phyloP scores from a whole-genome alignment of 2,888 invertebrate genomes.

The Atethmia centrago region DNA sequence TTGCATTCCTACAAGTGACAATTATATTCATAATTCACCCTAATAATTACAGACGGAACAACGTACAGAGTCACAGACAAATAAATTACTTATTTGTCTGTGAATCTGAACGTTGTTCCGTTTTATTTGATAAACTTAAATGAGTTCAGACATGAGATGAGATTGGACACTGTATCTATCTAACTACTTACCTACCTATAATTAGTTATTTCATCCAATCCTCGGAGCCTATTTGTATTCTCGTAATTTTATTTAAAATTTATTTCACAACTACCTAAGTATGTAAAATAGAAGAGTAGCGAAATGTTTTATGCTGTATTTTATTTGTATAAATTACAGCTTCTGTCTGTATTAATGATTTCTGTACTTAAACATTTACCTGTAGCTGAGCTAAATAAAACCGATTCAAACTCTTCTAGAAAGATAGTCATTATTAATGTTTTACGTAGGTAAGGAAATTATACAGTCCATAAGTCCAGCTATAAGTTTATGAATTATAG shows the following conservation, averaged over 20 bases:
- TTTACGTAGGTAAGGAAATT: too few relatives aligned
- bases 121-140: constrained; percentile 4
- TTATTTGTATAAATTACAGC: not conserved
- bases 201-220: too few relatives aligned
- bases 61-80: too few relatives aligned
- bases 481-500: too few relatives aligned
- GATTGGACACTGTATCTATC: too few relatives aligned
- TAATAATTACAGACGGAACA: not conserved
- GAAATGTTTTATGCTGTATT: not conserved
- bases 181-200: too few relatives aligned
- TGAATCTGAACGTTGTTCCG: not conserved
- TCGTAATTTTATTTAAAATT: too few relatives aligned
- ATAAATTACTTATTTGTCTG: constrained; percentile 22
- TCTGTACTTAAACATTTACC: too few relatives aligned
- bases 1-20: constrained; percentile 15
- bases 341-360: not conserved
- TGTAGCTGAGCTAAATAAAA: not conserved
- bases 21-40: constrained; percentile 1
- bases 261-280: not conserved
- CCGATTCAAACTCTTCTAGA: not conserved
- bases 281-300: not conserved
- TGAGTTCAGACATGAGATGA: not conserved
- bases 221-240: too few relatives aligned
- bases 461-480: too few relatives aligned
- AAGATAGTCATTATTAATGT: too few relatives aligned